A percentile compares a stretch with the other conserved stretches of the same genome.
phyloP scores from a whole-genome alignment of 2,113 vertebrate genomes.

The Eptatretus burgeri region DNA sequence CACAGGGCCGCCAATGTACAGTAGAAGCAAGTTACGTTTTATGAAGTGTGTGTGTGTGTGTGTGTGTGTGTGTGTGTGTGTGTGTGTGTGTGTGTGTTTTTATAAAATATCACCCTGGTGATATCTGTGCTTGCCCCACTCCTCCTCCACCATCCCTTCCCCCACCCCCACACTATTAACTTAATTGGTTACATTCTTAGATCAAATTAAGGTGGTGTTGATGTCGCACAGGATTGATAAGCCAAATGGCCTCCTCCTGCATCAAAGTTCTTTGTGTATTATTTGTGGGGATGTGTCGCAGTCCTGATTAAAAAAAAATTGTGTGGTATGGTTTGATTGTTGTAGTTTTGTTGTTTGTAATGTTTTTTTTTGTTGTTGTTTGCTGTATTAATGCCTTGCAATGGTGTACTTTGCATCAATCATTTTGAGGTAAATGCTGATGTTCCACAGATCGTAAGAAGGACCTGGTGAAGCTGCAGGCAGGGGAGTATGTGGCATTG shows the following conservation, averaged over 20 bases:
- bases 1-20: not conserved
- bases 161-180: not conserved
- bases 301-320: not conserved
- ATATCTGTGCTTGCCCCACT: not conserved
- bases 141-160: too few relatives aligned
- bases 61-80: not conserved
- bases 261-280: not conserved
- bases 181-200: not conserved
- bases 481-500: constrained; percentile 1
- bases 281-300: not conserved
- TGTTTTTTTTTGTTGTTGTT: not conserved
- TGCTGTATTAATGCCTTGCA: too few relatives aligned
- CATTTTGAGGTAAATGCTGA: too few relatives aligned
- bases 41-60: not conserved
- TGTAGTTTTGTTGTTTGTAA: not conserved
- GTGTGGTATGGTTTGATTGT: not conserved
- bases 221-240: not conserved
- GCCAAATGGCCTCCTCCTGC: not conserved
- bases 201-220: not conserved
- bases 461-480: constrained; percentile 2
- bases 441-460: not conserved
- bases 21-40: not conserved
- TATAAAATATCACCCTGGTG: not conserved
- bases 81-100: not conserved
- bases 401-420: too few relatives aligned